Evolutionary conservation across 2,888 invertebrate species (phyloP).

Genomic region (Eupithecia vulgata): DNA sequence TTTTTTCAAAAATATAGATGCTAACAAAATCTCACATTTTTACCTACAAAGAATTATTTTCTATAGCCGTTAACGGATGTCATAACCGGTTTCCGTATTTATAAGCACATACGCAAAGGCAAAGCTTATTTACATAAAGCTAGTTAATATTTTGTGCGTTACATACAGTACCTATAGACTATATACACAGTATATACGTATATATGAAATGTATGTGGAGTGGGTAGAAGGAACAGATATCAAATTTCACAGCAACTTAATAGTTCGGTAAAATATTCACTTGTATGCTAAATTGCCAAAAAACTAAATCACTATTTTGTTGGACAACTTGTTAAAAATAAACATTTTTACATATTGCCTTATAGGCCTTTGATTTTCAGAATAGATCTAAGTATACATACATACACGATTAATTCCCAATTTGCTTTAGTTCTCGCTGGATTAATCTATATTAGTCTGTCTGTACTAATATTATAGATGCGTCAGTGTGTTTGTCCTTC

Average conservation of each 20-base stretch:
- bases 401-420: no score
- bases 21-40: neutral
- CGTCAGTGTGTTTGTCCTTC: no score
- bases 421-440: no score
- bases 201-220: neutral
- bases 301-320: neutral
- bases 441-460: no score
- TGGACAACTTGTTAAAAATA: no score
- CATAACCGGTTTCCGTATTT: neutral
- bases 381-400: no score
- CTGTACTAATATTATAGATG: no score
- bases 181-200: no score
- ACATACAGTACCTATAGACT: neutral
- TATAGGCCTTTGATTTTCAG: no score
- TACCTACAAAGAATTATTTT: neutral
- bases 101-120: neutral
- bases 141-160: neutral
- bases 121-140: constrained; percentile 10
- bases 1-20: neutral
- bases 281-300: neutral
- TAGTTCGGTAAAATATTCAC: neutral
- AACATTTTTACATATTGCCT: no score
- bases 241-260: neutral
- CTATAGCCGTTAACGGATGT: neutral
- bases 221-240: neutral